These are phyloP conservation scores for Cuculus canorus DNA, from an alignment of 2,797 vertebrate species.

Conservation along the genomic window DNA sequence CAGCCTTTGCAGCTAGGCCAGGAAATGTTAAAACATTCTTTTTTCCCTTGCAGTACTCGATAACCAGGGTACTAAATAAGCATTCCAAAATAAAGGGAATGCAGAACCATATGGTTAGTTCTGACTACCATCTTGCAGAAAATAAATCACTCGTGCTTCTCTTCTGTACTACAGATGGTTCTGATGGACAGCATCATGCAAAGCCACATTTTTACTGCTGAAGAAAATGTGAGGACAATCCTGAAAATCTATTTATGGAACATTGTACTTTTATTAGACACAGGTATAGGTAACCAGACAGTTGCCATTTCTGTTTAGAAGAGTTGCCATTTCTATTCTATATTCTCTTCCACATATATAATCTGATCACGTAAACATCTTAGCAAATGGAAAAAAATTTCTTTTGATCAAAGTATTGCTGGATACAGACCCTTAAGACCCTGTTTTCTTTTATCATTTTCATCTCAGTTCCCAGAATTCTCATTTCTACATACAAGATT, in stretches of 20 bases:
- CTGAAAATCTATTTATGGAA: constrained; percentile 24
- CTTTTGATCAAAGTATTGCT: neutral
- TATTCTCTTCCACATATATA: neutral
- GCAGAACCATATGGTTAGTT: constrained; percentile 54
- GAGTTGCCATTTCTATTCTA: neutral
- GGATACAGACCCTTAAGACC: neutral
- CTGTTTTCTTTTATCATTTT: neutral
- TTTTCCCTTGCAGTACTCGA: neutral
- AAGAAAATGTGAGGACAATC: constrained; percentile 4
- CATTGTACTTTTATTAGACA: neutral
- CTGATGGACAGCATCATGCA: constrained; percentile 29
- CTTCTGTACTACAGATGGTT: constrained; percentile 41
- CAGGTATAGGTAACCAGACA: neutral
- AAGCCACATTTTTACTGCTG: neutral
- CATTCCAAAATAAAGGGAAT: constrained; percentile 38
- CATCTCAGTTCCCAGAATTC: neutral
- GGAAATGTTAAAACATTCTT: neutral
- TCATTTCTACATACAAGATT: neutral
- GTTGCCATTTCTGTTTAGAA: neutral
- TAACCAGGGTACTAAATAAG: constrained; percentile 5
- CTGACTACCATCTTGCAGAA: constrained; percentile 16
- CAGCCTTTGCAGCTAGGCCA: neutral
- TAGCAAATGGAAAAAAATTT: neutral
- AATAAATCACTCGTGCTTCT: neutral
- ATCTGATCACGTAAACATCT: neutral